Evolutionary conservation across 2,113 vertebrate species (phyloP), one percentile per base, ranked within the genome.

Genomic region (Oncorhynchus gorbuscha): DNA sequence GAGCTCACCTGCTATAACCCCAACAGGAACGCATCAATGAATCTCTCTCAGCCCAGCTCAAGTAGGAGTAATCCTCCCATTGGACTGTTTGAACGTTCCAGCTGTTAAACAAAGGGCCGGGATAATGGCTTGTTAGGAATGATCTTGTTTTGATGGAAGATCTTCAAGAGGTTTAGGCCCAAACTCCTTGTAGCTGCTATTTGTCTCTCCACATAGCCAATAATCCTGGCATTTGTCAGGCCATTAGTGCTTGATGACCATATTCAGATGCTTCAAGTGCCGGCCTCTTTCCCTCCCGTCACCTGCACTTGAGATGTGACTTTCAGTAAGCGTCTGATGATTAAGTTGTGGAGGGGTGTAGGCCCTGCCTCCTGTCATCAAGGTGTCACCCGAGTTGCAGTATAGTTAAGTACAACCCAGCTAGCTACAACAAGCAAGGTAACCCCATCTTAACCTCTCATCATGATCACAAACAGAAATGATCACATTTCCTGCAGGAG

Each of bases 11-110:
- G 87, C 89, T 92, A 91, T 93, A 94, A 93, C 77, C 93, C 91
- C 91, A 94, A 94, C 93, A 95, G 95, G 95, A 96, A 96, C 94
- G 95, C 95, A 96, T 96, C 95, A 96, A 95, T 96, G 95, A 93
- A 95, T 95, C 94, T 95, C 93, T 92, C 90, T 94, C 92, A 95
- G 94, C 93, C 88, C 93, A 92, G 90, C 88, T 93, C 92, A 95
- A 96, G 94, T 93, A 94, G 93, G 93, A 90, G 92, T 96, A 96
- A 96, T 96, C 95, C 95, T 94, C 95, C 94, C 93, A 93, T 95
- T 95, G 94, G 95, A 94, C 90, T 93, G 93, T 93, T 94, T 94
- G 93, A 93, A 94, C 92, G 92, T 94, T 93, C 91, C 92, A 55
- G 89, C 89, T 82, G 89, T 92, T 94, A 94, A 95, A 96, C 95